These are phyloP conservation scores for Micronisus gabar DNA, from an alignment of 2,113 vertebrate species.

Conservation along the genomic window DNA sequence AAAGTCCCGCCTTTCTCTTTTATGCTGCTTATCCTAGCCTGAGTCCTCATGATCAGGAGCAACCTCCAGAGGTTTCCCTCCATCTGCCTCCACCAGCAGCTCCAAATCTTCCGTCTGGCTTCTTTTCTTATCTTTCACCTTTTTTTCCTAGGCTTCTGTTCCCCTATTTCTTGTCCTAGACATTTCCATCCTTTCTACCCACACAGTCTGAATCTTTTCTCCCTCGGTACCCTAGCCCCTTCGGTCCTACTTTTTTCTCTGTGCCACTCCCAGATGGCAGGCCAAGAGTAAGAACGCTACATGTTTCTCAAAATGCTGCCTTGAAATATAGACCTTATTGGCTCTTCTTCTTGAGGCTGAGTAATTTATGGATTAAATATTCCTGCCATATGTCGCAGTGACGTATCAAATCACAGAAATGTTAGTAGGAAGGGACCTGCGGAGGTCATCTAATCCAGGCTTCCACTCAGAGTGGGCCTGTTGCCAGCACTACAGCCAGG, in stretches of 20 bases:
- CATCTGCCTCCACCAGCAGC: conserved; percentile 20
- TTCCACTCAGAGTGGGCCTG: neutral
- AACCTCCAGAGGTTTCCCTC: conserved; percentile 38
- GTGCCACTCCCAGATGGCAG: neutral
- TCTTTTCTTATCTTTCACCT: neutral
- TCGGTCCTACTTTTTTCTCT: neutral
- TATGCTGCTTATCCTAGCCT: neutral
- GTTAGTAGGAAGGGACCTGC: neutral
- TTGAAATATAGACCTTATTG: neutral
- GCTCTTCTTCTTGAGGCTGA: neutral
- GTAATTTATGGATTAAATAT: neutral
- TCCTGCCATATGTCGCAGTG: neutral
- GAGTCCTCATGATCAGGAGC: neutral
- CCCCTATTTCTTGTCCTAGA: neutral
- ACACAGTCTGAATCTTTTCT: neutral
- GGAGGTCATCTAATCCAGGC: neutral
- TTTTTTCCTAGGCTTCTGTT: neutral
- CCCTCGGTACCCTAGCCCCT: neutral
- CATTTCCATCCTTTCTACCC: neutral
- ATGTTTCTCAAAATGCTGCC: neutral
- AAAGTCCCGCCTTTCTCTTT: conserved; percentile 12
- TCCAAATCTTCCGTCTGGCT: conserved; percentile 17
- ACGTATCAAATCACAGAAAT: neutral
- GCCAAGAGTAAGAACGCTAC: neutral
- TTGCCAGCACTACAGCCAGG: neutral